phyloP scores from a whole-genome alignment of 2,797 vertebrate genomes.

The Oreonectes daqikongensis region DNA sequence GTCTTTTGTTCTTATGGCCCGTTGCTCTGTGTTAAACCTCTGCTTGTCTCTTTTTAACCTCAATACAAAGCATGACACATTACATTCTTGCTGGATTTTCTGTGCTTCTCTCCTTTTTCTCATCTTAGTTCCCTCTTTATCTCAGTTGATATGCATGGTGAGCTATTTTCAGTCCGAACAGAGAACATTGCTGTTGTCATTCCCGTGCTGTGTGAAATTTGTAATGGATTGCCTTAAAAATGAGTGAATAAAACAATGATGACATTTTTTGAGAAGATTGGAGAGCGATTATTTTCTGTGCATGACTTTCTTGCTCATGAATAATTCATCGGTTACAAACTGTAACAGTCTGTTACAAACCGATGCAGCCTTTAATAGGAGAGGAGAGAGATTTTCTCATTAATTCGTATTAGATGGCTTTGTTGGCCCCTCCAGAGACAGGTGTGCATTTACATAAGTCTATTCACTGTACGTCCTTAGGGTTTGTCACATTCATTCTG shows the following conservation, averaged over 20 bases:
- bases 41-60: background rate
- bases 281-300: slow-evolving; percentile 46
- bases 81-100: slow-evolving; percentile 31
- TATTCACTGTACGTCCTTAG: slow-evolving; percentile 35
- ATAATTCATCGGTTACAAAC: slow-evolving; percentile 28
- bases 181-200: slow-evolving; percentile 79
- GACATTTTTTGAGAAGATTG: slow-evolving; percentile 68
- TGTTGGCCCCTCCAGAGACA: slow-evolving; percentile 27
- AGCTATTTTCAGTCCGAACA: slow-evolving; percentile 75
- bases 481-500: slow-evolving; percentile 28
- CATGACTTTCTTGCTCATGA: slow-evolving; percentile 28
- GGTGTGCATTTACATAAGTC: slow-evolving; percentile 45
- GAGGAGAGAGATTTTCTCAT: slow-evolving; percentile 31
- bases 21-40: slow-evolving; percentile 9
- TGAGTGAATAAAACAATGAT: slow-evolving; percentile 78
- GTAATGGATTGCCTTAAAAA: slow-evolving; percentile 84
- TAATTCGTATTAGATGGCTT: slow-evolving; percentile 31
- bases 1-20: slow-evolving; percentile 61
- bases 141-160: slow-evolving; percentile 79
- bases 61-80: slow-evolving; percentile 41
- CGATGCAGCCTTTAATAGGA: slow-evolving; percentile 20
- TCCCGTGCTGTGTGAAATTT: slow-evolving; percentile 82
- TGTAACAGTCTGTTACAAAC: slow-evolving; percentile 33
- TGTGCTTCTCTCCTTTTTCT: slow-evolving; percentile 34
- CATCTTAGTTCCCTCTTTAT: slow-evolving; percentile 67